Percentiles rank a stretch among this genome's conserved stretches.
Conservation (phyloP, 2,797 vertebrate species). For the Diplodus puntazzo region DNA sequence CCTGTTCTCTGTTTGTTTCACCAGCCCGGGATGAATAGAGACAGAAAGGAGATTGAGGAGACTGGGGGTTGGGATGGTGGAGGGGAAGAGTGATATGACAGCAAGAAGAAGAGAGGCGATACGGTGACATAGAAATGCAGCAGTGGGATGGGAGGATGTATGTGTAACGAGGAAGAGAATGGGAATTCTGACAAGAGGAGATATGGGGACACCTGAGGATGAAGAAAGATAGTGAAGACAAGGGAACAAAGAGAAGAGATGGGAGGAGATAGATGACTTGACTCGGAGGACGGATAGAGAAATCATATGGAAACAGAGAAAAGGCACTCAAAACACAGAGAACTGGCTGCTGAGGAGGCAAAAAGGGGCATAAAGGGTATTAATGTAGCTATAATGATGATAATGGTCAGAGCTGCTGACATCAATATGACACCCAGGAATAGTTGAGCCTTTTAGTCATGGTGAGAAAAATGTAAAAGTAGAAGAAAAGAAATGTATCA, state of each 20-base stretch:
- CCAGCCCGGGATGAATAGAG: conserved; percentile 37
- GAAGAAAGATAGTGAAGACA: conserved; percentile 22
- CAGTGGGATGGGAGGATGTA: conserved; percentile 10
- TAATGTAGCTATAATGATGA: conserved; percentile 40
- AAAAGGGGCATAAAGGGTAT: conserved; percentile 18
- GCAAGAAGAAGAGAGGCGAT: conserved; percentile 28
- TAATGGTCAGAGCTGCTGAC: conserved; percentile 37
- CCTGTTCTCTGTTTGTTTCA: conserved; percentile 52
- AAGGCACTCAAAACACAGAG: conserved; percentile 33
- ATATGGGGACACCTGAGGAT: conserved; percentile 36
- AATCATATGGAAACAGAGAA: conserved; percentile 22
- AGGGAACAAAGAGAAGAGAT: conserved; percentile 5
- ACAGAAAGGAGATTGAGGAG: conserved; percentile 18
- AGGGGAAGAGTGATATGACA: conserved; percentile 19
- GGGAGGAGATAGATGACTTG: conserved; percentile 23
- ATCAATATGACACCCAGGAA: conserved; percentile 22
- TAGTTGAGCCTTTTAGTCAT: conserved; percentile 22
- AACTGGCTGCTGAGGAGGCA: conserved; percentile 26
- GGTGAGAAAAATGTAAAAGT: conserved; percentile 9
- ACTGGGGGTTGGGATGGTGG: neutral
- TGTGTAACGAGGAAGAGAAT: conserved; percentile 8
- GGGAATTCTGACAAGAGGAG: conserved; percentile 23
- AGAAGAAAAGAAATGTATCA: conserved; percentile 7
- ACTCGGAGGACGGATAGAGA: conserved; percentile 40
- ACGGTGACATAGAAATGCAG: conserved; percentile 43